A percentile compares a stretch with the other conserved stretches of the same genome.
Evolutionary conservation across 2,797 vertebrate species (phyloP).

Genomic region (Melanotaenia boesemani): DNA sequence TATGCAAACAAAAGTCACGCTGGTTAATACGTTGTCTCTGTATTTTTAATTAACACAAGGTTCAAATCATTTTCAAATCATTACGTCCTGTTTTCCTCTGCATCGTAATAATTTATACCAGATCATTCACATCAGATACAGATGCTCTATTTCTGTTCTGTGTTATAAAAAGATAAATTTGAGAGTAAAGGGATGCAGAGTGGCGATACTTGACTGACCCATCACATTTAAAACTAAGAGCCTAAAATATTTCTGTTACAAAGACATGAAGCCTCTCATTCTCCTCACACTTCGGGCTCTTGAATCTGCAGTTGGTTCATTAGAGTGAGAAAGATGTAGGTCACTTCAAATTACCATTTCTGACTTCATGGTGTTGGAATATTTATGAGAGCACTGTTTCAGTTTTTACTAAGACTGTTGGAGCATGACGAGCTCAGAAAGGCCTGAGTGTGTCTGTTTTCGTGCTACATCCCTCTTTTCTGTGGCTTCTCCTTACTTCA

Average conservation of each 20-base stretch:
- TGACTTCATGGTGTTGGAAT: background rate
- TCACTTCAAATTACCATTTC: constrained; percentile 17
- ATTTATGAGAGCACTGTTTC: background rate
- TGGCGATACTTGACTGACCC: too few species aligned
- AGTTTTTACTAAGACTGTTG: too few species aligned
- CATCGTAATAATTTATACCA: too few species aligned
- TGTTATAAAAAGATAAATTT: too few species aligned
- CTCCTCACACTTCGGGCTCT: too few species aligned
- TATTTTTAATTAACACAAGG: too few species aligned
- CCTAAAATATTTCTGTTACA: background rate
- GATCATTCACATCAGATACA: too few species aligned
- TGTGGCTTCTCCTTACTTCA: background rate
- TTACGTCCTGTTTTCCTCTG: background rate
- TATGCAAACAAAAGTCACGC: too few species aligned
- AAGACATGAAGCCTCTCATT: background rate
- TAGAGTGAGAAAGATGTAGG: constrained; percentile 17
- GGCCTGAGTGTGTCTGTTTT: background rate
- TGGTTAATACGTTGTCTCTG: too few species aligned
- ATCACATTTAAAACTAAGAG: too few species aligned
- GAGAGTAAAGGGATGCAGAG: too few species aligned
- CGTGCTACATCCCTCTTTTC: background rate
- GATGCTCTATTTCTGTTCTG: too few species aligned
- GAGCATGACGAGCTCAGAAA: background rate
- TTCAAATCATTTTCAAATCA: background rate
- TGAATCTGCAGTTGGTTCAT: constrained; percentile 20